A percentile compares a stretch with the other conserved stretches of the same genome.
phyloP scores from a whole-genome alignment of 1,140 invertebrate species.

The Aphidius ervi region DNA sequence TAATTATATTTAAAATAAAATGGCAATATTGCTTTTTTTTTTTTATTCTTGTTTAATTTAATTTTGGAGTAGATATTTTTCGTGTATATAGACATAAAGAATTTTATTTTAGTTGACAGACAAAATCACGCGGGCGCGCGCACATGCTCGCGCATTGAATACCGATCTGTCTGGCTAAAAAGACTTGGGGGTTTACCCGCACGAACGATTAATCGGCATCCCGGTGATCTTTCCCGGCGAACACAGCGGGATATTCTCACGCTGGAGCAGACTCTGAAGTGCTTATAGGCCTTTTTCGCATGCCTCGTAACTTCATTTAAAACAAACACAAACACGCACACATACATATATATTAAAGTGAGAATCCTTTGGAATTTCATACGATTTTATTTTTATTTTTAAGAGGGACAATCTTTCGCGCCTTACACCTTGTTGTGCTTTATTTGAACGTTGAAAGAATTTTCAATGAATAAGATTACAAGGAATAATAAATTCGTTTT shows the following conservation, averaged over 20 bases:
- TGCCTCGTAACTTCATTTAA: slow-evolving; percentile 12
- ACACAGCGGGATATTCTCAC: slow-evolving; percentile 13
- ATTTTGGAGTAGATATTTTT: too few species aligned
- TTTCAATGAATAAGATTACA: too few species aligned
- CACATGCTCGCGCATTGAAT: slow-evolving; percentile 10
- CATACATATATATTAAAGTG: too few species aligned
- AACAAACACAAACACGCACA: too few species aligned
- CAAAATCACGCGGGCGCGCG: too few species aligned
- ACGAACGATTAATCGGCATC: slow-evolving; percentile 14
- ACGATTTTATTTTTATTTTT: background rate
- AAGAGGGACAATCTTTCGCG: background rate
- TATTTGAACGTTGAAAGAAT: too few species aligned
- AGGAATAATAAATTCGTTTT: too few species aligned
- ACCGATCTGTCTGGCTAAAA: slow-evolving; percentile 6
- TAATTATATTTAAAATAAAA: too few species aligned
- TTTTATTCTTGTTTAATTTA: too few species aligned
- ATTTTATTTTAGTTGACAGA: too few species aligned
- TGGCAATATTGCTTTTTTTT: too few species aligned
- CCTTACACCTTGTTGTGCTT: background rate
- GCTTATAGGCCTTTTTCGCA: background rate
- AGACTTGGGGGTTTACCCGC: background rate
- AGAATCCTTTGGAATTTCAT: slow-evolving; percentile 1
- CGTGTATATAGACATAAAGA: too few species aligned
- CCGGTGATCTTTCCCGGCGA: slow-evolving; percentile 10
- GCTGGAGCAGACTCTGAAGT: background rate